phyloP scores from a whole-genome alignment of 53 echinoderm and acorn worm species.

The Luidia sarsii region DNA sequence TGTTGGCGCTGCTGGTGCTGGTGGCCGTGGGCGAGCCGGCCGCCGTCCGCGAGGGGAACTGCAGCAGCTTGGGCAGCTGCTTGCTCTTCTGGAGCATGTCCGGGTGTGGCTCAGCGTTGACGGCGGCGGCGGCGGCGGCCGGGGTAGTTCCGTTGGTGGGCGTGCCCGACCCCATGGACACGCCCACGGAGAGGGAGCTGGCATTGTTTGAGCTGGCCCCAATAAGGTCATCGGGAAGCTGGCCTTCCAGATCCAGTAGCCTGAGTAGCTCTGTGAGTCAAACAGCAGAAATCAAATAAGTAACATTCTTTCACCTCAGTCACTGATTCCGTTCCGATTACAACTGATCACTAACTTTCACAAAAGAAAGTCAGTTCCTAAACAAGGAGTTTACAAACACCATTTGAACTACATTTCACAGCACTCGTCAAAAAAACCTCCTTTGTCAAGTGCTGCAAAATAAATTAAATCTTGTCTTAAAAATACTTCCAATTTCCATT shows the following conservation, averaged over 20 bases:
- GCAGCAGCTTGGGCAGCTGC: slow-evolving; percentile 88
- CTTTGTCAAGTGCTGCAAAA: too few relatives aligned
- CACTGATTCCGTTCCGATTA: too few relatives aligned
- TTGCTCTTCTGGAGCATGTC: slow-evolving; percentile 88
- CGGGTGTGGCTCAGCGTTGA: slow-evolving; percentile 68
- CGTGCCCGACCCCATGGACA: slow-evolving; percentile 53
- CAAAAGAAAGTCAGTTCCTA: too few relatives aligned
- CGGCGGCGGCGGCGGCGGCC: slow-evolving; percentile 60
- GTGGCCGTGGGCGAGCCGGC: slow-evolving; percentile 51
- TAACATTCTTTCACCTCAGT: too few relatives aligned
- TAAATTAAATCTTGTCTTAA: too few relatives aligned
- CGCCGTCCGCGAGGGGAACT: slow-evolving; percentile 84
- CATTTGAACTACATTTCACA: too few relatives aligned
- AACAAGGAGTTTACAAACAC: too few relatives aligned
- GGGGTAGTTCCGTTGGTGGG: slow-evolving; percentile 73
- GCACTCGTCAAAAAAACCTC: too few relatives aligned
- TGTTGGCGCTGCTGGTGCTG: slow-evolving; percentile 64
- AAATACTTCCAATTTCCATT: too few relatives aligned
- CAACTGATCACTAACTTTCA: too few relatives aligned
- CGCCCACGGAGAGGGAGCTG: slow-evolving; percentile 49
- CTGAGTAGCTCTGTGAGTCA: slow-evolving; percentile 79
- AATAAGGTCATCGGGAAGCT: slow-evolving; percentile 78
- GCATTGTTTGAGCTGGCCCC: slow-evolving; percentile 62
- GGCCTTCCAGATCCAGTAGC: slow-evolving; percentile 77
- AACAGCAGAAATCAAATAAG: too few relatives aligned